Percentiles rank a stretch among this genome's conserved stretches.
These are phyloP conservation scores for Astropecten irregularis DNA, from an alignment of 53 echinoderm and acorn worm species.

Conservation along the genomic window DNA sequence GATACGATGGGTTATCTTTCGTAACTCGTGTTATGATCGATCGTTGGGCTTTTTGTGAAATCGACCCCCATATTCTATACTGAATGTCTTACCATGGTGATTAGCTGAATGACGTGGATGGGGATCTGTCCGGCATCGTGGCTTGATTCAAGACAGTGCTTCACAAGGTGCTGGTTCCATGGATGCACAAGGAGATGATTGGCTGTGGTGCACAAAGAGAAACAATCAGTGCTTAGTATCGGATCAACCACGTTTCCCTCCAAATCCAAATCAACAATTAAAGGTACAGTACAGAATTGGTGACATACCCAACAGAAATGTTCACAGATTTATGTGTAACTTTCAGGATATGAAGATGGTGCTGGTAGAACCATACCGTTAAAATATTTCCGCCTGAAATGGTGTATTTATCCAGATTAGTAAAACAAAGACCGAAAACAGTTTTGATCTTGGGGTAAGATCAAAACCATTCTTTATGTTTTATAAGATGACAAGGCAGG, in stretches of 20 bases:
- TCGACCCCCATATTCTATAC: background rate
- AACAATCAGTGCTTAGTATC: background rate
- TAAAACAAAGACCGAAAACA: no score
- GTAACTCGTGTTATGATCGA: background rate
- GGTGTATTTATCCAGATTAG: no score
- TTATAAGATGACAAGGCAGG: background rate
- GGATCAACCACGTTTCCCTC: background rate
- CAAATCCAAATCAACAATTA: background rate
- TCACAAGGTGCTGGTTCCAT: slow-evolving; percentile 42
- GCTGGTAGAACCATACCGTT: no score
- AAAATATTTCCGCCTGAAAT: no score
- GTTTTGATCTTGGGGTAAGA: no score
- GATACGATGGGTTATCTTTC: no score
- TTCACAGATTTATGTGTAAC: no score
- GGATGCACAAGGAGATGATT: slow-evolving; percentile 13
- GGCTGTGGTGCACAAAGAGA: background rate
- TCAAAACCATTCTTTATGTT: no score
- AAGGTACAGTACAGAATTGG: no score
- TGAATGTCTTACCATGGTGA: slow-evolving; percentile 17
- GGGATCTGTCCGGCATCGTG: background rate
- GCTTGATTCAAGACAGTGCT: background rate
- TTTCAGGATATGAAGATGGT: no score
- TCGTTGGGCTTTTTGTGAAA: background rate
- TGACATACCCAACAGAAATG: no score
- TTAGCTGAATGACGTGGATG: slow-evolving; percentile 19